Base-by-base conservation (phyloP, 2,113 vertebrate species). In the Empidonax traillii region DNA sequence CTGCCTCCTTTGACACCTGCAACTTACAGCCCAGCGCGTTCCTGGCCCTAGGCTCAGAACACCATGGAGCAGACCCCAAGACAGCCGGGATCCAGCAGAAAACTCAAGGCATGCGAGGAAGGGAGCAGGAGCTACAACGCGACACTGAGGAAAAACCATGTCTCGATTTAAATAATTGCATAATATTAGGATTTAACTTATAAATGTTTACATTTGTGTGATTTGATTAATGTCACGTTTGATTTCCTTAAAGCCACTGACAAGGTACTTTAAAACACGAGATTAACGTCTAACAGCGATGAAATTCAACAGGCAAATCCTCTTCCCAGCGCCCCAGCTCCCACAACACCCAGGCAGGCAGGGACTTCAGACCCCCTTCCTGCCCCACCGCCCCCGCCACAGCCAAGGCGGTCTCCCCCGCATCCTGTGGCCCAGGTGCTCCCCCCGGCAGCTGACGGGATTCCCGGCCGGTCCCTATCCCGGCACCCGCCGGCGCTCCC, bases 141-240 rank as follows among this genome's bases (percentile, higher is more conserved):
- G 13, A 47, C 67, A 18, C 33, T 1, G 35, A 88, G 74, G 87
- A 41, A 71, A 78, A 89, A 71, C 1, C 77, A 39, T 13, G 14
- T 43, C 85, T 93, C 35, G 83, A 95, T 97, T 97, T 95, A 96
- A 97, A 97, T 95, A 96, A 97, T 92, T 95, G 80, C 88, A 94
- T 87, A 94, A 92, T 90, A 86, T 94, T 94, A 94, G 86, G 87
- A 87, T 94, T 94, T 95, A 91, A 94, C 91, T 97, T 89, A 85
- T 68, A 94, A 94, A 94, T 96, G 91, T 96, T 97, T 95, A 95
- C 85, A 90, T 94, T 94, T 87, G 93, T 61, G 93, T 63, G 95
- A 93, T 90, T 93, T 90, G 72, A 79, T 93, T 94, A 91, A 96
- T 15, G 95, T 85, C 93, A 93, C 90, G 52, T 95, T 85, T 90